These are phyloP conservation scores for Lucifuga dentata DNA, from an alignment of 2,113 vertebrate genomes.

Conservation along the genomic window DNA sequence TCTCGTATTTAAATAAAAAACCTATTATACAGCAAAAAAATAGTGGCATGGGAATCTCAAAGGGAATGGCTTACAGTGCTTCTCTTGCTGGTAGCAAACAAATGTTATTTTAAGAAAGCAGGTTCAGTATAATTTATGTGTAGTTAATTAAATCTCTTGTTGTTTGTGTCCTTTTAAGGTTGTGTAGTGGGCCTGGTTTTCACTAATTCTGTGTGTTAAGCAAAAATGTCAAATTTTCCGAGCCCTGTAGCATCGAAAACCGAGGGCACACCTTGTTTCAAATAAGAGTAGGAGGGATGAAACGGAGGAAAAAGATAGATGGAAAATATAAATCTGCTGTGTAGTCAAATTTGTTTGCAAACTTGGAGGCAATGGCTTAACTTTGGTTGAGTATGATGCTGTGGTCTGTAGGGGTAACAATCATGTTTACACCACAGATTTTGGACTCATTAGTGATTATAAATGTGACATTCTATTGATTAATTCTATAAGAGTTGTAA, in stretches of 20 bases:
- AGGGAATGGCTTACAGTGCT: slow-evolving; percentile 77
- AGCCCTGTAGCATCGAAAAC: slow-evolving; percentile 71
- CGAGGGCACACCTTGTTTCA: slow-evolving; percentile 74
- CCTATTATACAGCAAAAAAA: slow-evolving; percentile 86
- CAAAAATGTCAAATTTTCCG: slow-evolving; percentile 81
- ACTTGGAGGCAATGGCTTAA: slow-evolving; percentile 72
- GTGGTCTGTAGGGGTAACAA: slow-evolving; percentile 10
- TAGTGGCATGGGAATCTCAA: slow-evolving; percentile 78
- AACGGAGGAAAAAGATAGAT: slow-evolving; percentile 64
- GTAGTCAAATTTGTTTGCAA: slow-evolving; percentile 72
- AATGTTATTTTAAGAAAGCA: slow-evolving; percentile 86
- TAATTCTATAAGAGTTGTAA: slow-evolving; percentile 30
- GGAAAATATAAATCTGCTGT: slow-evolving; percentile 75
- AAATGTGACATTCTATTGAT: slow-evolving; percentile 72
- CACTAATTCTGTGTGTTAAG: slow-evolving; percentile 81
- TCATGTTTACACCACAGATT: neutral
- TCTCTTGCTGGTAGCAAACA: slow-evolving; percentile 86
- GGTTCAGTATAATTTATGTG: slow-evolving; percentile 85
- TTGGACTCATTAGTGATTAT: slow-evolving; percentile 25
- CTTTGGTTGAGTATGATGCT: slow-evolving; percentile 58
- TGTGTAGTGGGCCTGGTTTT: slow-evolving; percentile 72
- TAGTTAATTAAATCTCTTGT: slow-evolving; percentile 87
- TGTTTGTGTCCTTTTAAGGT: slow-evolving; percentile 85
- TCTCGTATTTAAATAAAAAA: slow-evolving; percentile 88
- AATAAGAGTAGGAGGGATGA: slow-evolving; percentile 64